These are phyloP conservation scores for Micropoecilia bifurca DNA, from an alignment of 2,797 vertebrate species.

Conservation along the genomic window DNA sequence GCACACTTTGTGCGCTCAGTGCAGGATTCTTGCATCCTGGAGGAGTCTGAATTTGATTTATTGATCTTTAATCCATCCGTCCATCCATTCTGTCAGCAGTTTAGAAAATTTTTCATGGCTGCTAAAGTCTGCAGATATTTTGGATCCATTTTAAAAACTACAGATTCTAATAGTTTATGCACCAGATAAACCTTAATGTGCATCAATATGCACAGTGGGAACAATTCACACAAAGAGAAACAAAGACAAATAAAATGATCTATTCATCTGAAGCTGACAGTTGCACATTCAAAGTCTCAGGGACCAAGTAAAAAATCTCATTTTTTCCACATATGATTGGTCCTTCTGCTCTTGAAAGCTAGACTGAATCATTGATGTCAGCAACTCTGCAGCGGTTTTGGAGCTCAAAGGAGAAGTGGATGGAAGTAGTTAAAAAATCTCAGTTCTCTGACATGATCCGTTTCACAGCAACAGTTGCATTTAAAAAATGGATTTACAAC, in stretches of 20 bases:
- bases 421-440: background rate
- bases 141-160: background rate
- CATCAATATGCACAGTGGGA: background rate
- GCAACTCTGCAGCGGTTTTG: background rate
- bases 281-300: background rate
- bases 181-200: background rate
- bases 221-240: background rate
- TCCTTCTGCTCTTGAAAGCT: background rate
- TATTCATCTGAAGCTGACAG: background rate
- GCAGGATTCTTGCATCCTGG: background rate
- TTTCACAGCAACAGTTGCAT: background rate
- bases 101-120: background rate
- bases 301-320: background rate
- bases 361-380: background rate
- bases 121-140: background rate
- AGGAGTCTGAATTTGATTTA: background rate
- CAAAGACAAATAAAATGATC: background rate
- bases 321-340: background rate
- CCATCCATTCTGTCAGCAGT: background rate
- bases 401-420: background rate
- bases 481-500: background rate
- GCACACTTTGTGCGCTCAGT: slow-evolving; percentile 30
- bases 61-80: background rate
- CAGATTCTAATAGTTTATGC: background rate
- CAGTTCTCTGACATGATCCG: background rate